Evolutionary conservation across 2,797 vertebrate genomes (phyloP).

Genomic region (Pelodytes ibericus): DNA sequence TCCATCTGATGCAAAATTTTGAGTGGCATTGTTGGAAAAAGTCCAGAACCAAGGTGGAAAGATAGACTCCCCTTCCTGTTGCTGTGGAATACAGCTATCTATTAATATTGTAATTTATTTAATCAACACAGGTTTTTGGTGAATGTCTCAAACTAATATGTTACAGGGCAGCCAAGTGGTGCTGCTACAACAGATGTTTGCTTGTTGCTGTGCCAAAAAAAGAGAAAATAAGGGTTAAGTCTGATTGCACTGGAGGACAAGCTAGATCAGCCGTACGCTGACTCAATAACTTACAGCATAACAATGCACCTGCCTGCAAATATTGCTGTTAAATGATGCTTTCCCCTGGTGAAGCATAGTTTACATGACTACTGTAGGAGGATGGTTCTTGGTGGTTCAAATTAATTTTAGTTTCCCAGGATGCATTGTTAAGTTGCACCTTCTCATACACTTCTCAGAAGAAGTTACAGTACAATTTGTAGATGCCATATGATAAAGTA

Average conservation of each 20-base stretch:
- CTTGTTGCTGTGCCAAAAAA: constrained; percentile 62
- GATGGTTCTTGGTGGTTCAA: too few relatives aligned
- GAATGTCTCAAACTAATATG: constrained; percentile 50
- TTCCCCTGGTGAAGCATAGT: too few relatives aligned
- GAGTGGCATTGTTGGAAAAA: constrained; percentile 59
- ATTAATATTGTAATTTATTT: constrained; percentile 71
- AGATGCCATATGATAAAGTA: too few relatives aligned
- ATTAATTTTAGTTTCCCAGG: too few relatives aligned
- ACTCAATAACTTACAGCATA: not conserved
- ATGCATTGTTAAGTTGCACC: too few relatives aligned
- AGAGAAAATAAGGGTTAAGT: constrained; percentile 51
- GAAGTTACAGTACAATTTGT: too few relatives aligned
- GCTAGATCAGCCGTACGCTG: not conserved
- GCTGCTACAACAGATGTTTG: constrained; percentile 60
- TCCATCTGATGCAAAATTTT: constrained; percentile 60
- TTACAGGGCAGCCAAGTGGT: constrained; percentile 41
- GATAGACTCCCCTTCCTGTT: constrained; percentile 64
- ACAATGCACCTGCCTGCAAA: not conserved
- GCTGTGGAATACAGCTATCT: constrained; percentile 64
- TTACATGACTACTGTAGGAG: too few relatives aligned
- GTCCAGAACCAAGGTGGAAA: constrained; percentile 60
- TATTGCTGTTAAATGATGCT: too few relatives aligned
- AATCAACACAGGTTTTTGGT: constrained; percentile 27
- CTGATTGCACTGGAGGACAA: not conserved
- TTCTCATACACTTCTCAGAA: too few relatives aligned